Evolutionary conservation across 92 coral and sea anemone genomes (phyloP), one percentile per base, ranked within the genome.

Genomic region (Zoanthus sansibaricus): DNA sequence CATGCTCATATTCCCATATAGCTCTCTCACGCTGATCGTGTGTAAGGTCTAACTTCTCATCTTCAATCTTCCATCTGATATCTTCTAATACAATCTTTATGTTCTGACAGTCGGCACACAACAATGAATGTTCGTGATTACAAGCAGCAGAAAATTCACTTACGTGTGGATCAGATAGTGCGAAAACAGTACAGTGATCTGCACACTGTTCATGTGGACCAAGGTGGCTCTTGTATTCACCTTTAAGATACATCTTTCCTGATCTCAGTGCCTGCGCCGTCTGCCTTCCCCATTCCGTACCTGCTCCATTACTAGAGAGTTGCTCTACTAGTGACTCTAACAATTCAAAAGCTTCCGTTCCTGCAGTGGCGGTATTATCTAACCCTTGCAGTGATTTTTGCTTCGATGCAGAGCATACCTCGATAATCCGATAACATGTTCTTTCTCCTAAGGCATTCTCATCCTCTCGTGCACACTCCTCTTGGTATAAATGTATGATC

Each of bases 121-220:
- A 13, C 56, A 83, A 47, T 11, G 55, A 44, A 76, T 89, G 92
- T 6, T 31, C n/a, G 86, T 89, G 92, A 42, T 68, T 47, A 77
- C 92, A 84, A 46, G 56, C 33, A 32, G 86, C 45, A 47, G 89
- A 47, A 51, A 89, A 84, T 76, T 82, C 72, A 55, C 37, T 70
- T 76, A 6, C 54, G 44, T 42, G 32, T 17, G 75, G 82, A 85
- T 89, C 89, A 30, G 89, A 89, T 68, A 90, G 74, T 31, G 89
- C 92, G 82, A 78, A 90, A n/a, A 90, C 89, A 18, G 92, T 86
- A 42, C 90, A 90, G 75, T 86, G 92, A 58, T 90, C 92, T 14
- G 82, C 77, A 86, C 92, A 90, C 9, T 15, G 74, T 49, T 90
- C 87, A 56, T 90, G 71, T 62, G 90, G 92, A 9, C 92, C 92